These are phyloP conservation scores for Xerus rutilus DNA, from an alignment of 2,797 vertebrate genomes.

Conservation along the genomic window DNA sequence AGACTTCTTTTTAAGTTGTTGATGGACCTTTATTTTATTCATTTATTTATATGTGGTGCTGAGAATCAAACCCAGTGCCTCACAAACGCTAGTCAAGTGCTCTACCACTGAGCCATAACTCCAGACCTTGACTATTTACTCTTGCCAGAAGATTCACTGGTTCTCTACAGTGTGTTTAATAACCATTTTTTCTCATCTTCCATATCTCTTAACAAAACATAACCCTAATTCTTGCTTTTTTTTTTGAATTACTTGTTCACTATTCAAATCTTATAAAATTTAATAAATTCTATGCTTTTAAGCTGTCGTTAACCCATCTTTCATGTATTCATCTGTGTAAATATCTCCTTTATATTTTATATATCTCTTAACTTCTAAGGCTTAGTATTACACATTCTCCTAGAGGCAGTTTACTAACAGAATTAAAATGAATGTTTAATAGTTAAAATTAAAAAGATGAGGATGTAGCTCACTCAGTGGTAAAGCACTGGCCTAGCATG, in stretches of 20 bases:
- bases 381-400: background rate
- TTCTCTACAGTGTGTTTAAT: background rate
- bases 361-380: background rate
- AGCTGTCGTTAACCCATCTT: constrained; percentile 31
- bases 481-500: no score
- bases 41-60: no score
- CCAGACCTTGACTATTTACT: background rate
- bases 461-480: no score
- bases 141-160: background rate
- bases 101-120: no score
- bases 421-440: constrained; percentile 22
- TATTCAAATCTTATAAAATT: background rate
- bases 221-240: constrained; percentile 1
- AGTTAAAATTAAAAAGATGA: background rate
- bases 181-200: background rate
- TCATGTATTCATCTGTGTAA: background rate
- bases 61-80: no score
- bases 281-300: constrained; percentile 16
- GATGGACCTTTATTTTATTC: no score
- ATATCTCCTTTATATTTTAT: background rate
- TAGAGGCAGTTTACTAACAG: constrained; percentile 16
- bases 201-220: background rate
- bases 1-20: no score
- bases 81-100: no score
- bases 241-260: background rate